phyloP scores from a whole-genome alignment of 2,113 vertebrate genomes.

The Alligator sinensis region DNA sequence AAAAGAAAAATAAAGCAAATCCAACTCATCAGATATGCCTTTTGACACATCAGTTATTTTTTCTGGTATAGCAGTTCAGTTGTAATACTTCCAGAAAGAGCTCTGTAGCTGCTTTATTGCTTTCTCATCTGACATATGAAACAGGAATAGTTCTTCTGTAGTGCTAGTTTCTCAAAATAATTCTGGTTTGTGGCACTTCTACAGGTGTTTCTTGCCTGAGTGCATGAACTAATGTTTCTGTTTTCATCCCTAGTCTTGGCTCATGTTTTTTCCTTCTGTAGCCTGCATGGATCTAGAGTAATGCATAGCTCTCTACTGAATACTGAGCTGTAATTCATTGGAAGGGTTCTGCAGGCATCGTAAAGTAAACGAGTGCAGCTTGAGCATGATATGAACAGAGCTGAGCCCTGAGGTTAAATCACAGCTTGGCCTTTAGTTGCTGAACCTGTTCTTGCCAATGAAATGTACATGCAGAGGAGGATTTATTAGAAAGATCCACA shows the following conservation, averaged over 20 bases:
- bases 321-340: background rate
- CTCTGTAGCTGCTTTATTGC: background rate
- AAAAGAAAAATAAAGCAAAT: background rate
- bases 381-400: background rate
- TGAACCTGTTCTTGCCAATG: background rate
- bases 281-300: background rate
- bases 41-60: background rate
- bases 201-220: constrained; percentile 35
- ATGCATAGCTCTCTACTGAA: background rate
- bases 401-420: background rate
- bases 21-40: background rate
- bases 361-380: background rate
- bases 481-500: background rate
- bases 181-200: background rate
- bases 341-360: background rate
- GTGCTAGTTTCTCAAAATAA: background rate
- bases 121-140: constrained; percentile 38
- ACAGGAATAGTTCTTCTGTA: constrained; percentile 22
- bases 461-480: background rate
- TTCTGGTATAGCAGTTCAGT: background rate
- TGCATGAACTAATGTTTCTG: background rate
- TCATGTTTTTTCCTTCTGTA: constrained; percentile 3
- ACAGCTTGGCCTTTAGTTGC: background rate
- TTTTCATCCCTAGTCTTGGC: constrained; percentile 5
- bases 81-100: background rate